Evolutionary conservation across 2,888 invertebrate genomes (phyloP).

Genomic region (Spodoptera exigua): DNA sequence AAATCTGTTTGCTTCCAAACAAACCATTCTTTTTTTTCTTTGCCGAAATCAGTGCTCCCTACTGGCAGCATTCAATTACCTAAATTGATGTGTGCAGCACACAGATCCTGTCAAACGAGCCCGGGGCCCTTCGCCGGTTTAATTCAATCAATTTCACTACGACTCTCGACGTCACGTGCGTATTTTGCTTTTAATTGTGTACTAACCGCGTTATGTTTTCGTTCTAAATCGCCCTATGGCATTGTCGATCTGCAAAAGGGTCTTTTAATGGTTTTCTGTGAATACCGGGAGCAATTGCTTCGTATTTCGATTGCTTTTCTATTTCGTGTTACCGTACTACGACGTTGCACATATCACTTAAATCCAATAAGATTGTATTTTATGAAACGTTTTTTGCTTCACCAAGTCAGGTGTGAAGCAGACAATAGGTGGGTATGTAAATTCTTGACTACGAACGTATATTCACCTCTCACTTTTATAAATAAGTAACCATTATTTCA

Average conservation of each 20-base stretch:
- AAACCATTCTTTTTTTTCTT: constrained; percentile 22
- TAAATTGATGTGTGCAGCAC: constrained; percentile 86
- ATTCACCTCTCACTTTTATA: constrained; percentile 24
- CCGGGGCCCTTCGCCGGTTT: constrained; percentile 75
- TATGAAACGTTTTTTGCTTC: constrained; percentile 1
- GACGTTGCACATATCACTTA: too few relatives aligned
- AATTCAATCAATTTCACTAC: constrained; percentile 80
- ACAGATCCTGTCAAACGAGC: constrained; percentile 77
- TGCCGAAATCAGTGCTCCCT: constrained; percentile 50
- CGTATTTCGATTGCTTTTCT: constrained; percentile 27
- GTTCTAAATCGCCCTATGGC: constrained; percentile 35
- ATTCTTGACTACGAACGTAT: constrained; percentile 18
- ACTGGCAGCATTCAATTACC: constrained; percentile 76
- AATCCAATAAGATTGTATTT: too few relatives aligned
- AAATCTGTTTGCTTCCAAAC: constrained; percentile 23
- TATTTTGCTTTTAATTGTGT: constrained; percentile 58
- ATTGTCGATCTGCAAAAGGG: constrained; percentile 28
- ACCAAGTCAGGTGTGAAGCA: constrained; percentile 15
- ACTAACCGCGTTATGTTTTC: constrained; percentile 41
- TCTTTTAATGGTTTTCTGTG: constrained; percentile 27
- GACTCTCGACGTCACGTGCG: constrained; percentile 51
- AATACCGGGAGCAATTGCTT: constrained; percentile 30
- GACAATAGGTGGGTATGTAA: constrained; percentile 33
- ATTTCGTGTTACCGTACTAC: constrained; percentile 1
- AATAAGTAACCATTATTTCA: constrained; percentile 3